Conservation (phyloP, 1,140 invertebrate species). For the Penaeus indicus region DNA sequence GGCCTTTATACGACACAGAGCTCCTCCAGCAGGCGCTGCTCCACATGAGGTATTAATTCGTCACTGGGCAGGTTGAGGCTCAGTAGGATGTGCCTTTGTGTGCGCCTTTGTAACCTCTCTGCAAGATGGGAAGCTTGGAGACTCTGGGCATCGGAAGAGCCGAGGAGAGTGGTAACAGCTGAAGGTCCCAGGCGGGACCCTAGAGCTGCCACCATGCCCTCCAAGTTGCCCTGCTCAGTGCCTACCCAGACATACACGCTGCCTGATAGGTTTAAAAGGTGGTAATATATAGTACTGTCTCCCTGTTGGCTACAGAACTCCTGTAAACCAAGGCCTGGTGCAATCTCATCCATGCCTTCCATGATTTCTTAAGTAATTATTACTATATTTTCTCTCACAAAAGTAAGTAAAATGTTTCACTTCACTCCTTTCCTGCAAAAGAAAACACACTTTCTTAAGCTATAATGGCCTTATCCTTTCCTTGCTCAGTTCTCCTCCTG, state of each 20-base stretch:
- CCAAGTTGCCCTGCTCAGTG: conserved; percentile 58
- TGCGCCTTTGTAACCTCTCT: conserved; percentile 51
- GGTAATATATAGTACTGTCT: conserved; percentile 58
- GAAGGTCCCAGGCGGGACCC: conserved; percentile 49
- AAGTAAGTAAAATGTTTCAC: neutral
- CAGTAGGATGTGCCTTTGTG: conserved; percentile 44
- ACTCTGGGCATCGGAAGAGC: conserved; percentile 28
- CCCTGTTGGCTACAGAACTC: conserved; percentile 57
- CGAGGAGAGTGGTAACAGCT: conserved; percentile 57
- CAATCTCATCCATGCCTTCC: conserved; percentile 30
- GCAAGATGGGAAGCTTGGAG: conserved; percentile 49
- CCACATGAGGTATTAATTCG: conserved; percentile 47
- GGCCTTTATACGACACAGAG: conserved; percentile 61
- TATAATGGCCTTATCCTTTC: too few species aligned
- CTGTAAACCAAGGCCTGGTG: conserved; percentile 45
- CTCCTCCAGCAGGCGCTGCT: conserved; percentile 56
- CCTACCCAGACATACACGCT: conserved; percentile 66
- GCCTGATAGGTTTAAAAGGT: conserved; percentile 56
- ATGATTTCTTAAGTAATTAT: neutral
- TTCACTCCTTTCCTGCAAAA: conserved; percentile 26
- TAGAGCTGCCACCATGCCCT: conserved; percentile 55
- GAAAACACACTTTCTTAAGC: neutral
- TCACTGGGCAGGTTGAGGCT: conserved; percentile 59
- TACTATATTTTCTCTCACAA: conserved; percentile 11
- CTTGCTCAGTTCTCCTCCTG: conserved; percentile 3